phyloP scores from a whole-genome alignment of 2,797 vertebrate species.

The Melanotaenia trifasciata region DNA sequence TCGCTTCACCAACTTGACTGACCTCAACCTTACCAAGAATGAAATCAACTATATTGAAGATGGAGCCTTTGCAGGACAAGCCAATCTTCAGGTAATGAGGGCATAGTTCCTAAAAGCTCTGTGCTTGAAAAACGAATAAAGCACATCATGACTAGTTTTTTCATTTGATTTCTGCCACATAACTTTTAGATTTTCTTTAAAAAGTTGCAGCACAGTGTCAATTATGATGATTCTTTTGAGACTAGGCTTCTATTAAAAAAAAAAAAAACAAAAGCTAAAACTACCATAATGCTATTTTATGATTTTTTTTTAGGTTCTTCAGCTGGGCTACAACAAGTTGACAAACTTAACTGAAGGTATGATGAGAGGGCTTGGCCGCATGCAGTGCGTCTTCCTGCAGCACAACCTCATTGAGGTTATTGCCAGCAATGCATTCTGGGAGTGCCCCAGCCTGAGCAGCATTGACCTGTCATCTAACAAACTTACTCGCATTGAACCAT shows the following conservation, averaged over 20 bases:
- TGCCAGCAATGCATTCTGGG: slow-evolving; percentile 92
- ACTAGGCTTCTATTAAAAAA: too few relatives aligned
- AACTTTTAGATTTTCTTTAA: neutral
- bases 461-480: slow-evolving; percentile 98
- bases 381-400: slow-evolving; percentile 97
- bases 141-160: neutral
- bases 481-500: slow-evolving; percentile 91
- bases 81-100: slow-evolving; percentile 90
- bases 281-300: slow-evolving; percentile 6
- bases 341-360: slow-evolving; percentile 97
- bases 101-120: neutral
- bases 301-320: slow-evolving; percentile 84
- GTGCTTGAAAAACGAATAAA: neutral
- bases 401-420: slow-evolving; percentile 98
- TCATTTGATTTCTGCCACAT: neutral
- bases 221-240: neutral
- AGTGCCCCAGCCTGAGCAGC: slow-evolving; percentile 96
- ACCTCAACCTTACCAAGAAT: slow-evolving; percentile 99
- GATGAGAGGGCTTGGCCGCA: slow-evolving; percentile 92
- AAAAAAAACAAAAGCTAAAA: neutral
- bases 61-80: slow-evolving; percentile 95
- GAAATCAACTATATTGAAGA: slow-evolving; percentile 98
- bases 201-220: too few relatives aligned
- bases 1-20: slow-evolving; percentile 97
- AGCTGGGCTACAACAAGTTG: slow-evolving; percentile 97